phyloP scores from a whole-genome alignment of 2,888 invertebrate species.

The Pachymerium ferrugineum region DNA sequence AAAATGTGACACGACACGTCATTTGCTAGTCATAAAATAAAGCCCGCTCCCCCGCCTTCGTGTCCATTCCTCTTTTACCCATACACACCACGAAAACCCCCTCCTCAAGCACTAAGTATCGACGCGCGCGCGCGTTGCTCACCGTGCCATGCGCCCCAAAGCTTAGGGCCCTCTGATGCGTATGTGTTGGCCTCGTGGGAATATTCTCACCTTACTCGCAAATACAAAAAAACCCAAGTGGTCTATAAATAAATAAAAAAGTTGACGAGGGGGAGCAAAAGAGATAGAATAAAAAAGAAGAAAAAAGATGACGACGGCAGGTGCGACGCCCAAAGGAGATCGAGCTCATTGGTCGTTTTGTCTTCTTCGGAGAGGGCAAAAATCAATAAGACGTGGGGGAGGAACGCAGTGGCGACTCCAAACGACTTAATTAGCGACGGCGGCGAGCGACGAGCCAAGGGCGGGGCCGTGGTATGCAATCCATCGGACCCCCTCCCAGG shows the following conservation, averaged over 20 bases:
- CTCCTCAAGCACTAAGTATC: neutral
- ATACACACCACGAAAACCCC: too few relatives aligned
- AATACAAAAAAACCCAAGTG: slow-evolving; percentile 14
- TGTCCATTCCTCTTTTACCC: slow-evolving; percentile 20
- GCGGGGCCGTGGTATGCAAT: slow-evolving; percentile 8
- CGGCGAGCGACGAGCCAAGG: slow-evolving; percentile 20
- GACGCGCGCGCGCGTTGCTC: neutral
- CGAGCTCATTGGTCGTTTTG: slow-evolving; percentile 13
- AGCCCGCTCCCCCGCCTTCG: neutral
- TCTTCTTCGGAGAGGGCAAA: slow-evolving; percentile 18
- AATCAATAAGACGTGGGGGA: slow-evolving; percentile 18
- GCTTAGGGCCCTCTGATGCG: slow-evolving; percentile 1
- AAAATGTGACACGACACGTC: neutral
- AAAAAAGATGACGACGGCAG: slow-evolving; percentile 10
- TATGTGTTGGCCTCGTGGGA: slow-evolving; percentile 18
- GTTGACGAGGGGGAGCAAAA: neutral
- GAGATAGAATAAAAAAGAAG: neutral
- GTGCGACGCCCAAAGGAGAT: slow-evolving; percentile 21
- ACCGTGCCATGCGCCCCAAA: neutral
- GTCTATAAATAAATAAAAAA: slow-evolving; percentile 21
- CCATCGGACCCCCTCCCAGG: slow-evolving; percentile 29
- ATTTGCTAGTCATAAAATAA: slow-evolving; percentile 7
- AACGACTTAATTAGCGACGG: slow-evolving; percentile 30
- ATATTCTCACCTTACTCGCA: slow-evolving; percentile 10
- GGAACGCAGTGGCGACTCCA: slow-evolving; percentile 29